These are phyloP conservation scores for Arizona elegans DNA, from an alignment of 2,113 vertebrate genomes.

Conservation along the genomic window DNA sequence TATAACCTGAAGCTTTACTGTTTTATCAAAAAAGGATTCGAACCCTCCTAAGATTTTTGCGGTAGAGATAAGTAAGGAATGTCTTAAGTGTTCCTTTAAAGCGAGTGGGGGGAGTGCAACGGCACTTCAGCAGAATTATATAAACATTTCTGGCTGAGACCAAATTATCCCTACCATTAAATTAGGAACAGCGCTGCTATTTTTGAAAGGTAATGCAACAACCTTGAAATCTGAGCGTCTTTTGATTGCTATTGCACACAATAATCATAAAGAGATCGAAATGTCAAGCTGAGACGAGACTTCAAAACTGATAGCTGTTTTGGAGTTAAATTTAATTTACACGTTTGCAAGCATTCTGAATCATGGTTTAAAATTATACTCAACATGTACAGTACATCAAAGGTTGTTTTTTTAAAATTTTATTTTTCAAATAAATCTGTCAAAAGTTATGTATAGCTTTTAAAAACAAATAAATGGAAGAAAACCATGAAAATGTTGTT, in stretches of 20 bases:
- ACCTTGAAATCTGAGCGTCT: not conserved
- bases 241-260: conserved; percentile 7
- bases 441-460: conserved; percentile 25
- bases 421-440: not conserved
- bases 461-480: not conserved
- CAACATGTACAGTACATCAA: not conserved
- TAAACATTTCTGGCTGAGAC: conserved; percentile 19
- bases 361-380: conserved; percentile 26
- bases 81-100: not conserved
- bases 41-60: conserved; percentile 4
- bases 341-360: not conserved
- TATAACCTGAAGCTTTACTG: not conserved
- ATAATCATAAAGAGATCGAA: not conserved
- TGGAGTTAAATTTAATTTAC: conserved; percentile 2
- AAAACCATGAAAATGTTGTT: conserved; percentile 17
- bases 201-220: not conserved
- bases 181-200: conserved; percentile 4
- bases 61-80: not conserved
- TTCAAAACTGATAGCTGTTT: not conserved
- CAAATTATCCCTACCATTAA: not conserved
- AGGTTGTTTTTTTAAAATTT: not conserved
- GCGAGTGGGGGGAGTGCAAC: not conserved
- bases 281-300: not conserved
- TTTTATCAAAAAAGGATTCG: conserved; percentile 13
- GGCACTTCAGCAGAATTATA: conserved; percentile 20